These are phyloP conservation scores for Lateolabrax maculatus DNA, from an alignment of 2,797 vertebrate species.

Conservation along the genomic window DNA sequence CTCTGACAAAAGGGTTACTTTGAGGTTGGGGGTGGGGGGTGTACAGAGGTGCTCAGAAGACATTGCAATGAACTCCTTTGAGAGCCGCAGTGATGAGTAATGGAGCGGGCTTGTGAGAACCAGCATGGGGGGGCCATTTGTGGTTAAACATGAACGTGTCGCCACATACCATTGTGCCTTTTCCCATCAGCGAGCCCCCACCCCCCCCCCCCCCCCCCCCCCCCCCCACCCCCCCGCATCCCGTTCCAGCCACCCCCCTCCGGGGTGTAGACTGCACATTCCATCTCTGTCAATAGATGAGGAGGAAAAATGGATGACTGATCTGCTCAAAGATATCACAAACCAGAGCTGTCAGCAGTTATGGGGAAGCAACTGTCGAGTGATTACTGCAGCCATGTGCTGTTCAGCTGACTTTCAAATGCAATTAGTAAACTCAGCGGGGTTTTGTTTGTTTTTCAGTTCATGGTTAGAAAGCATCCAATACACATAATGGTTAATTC, in stretches of 20 bases:
- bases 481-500: not conserved
- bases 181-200: conserved; percentile 81
- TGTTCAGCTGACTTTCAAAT: conserved; percentile 46
- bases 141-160: conserved; percentile 82
- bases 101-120: conserved; percentile 81
- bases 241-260: conserved; percentile 59
- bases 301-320: conserved; percentile 43
- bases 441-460: conserved; percentile 2
- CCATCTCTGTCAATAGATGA: conserved; percentile 77
- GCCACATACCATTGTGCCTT: conserved; percentile 82
- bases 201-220: conserved; percentile 27
- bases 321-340: conserved; percentile 52
- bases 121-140: conserved; percentile 76
- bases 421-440: conserved; percentile 2
- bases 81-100: conserved; percentile 80
- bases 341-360: conserved; percentile 48
- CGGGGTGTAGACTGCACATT: conserved; percentile 77
- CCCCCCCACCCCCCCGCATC: conserved; percentile 22
- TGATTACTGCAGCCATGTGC: conserved; percentile 36
- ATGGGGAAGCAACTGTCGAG: conserved; percentile 21
- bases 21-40: conserved; percentile 49
- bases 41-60: conserved; percentile 68
- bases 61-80: conserved; percentile 68
- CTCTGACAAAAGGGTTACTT: conserved; percentile 58
- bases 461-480: not conserved